phyloP scores from a whole-genome alignment of 2,888 invertebrate genomes.

The Tipula helvola region DNA sequence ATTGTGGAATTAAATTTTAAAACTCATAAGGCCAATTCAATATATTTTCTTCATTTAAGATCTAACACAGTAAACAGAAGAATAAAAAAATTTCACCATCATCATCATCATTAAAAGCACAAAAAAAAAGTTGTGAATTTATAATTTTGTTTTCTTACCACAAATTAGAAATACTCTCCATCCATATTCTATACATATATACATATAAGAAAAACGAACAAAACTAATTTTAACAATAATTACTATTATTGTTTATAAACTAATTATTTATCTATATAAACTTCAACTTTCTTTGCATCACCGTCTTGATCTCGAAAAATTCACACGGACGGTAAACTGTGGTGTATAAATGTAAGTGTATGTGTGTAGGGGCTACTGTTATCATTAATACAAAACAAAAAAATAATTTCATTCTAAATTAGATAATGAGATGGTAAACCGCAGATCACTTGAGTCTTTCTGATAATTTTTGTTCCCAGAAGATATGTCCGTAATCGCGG shows the following conservation, averaged over 20 bases:
- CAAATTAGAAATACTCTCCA: background rate
- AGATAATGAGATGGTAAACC: background rate
- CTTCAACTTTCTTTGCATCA: background rate
- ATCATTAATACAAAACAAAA: background rate
- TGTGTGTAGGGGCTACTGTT: background rate
- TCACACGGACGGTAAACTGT: background rate
- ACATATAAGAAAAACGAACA: background rate
- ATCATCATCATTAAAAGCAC: slow-evolving; percentile 4
- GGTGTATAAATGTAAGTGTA: too few species aligned
- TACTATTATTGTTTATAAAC: background rate
- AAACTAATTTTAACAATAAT: background rate
- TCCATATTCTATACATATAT: background rate
- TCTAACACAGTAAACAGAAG: background rate
- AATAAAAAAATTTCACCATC: background rate
- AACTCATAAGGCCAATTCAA: background rate
- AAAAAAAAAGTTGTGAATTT: background rate
- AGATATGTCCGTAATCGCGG: background rate
- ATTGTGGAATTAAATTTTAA: background rate
- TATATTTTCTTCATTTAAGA: background rate
- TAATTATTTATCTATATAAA: background rate
- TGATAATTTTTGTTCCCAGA: background rate
- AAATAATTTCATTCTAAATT: background rate
- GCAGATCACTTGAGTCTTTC: background rate
- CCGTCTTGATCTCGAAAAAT: background rate
- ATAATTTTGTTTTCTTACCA: background rate